Evolutionary conservation across 2,113 vertebrate species (phyloP).

Genomic region (Megaptera novaeangliae): DNA sequence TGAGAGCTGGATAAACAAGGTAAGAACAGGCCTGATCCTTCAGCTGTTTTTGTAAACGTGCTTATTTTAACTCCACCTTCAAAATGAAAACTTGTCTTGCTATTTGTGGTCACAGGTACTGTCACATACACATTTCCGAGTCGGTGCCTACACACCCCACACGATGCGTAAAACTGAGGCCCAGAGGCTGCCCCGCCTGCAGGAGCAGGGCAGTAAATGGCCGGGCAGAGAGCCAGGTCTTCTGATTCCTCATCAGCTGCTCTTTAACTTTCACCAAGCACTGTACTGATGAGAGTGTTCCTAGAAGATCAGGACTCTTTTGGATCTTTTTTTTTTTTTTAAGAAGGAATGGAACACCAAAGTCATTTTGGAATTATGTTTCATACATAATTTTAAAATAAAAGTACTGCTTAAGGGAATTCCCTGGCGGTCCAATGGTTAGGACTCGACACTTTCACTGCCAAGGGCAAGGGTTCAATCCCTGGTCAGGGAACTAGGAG

Average conservation of each 20-base stretch:
- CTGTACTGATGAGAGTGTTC: neutral
- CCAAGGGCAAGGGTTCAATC: neutral
- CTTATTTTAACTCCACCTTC: neutral
- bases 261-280: neutral
- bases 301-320: neutral
- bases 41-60: neutral
- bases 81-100: neutral
- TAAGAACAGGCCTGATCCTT: neutral
- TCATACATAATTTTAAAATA: neutral
- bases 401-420: neutral
- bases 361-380: neutral
- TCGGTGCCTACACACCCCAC: rapidly evolving
- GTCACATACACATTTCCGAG: rapidly evolving
- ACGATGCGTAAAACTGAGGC: rapidly evolving
- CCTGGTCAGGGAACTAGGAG: neutral
- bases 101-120: rapidly evolving
- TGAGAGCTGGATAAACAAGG: neutral
- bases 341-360: neutral
- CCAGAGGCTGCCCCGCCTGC: rapidly evolving
- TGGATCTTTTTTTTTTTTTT: neutral
- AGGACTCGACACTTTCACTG: neutral
- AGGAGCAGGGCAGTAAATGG: neutral
- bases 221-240: neutral
- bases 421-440: neutral
- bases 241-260: rapidly evolving